Conservation (phyloP, 2,888 invertebrate species). For the Caenorhabditis sp. region DNA sequence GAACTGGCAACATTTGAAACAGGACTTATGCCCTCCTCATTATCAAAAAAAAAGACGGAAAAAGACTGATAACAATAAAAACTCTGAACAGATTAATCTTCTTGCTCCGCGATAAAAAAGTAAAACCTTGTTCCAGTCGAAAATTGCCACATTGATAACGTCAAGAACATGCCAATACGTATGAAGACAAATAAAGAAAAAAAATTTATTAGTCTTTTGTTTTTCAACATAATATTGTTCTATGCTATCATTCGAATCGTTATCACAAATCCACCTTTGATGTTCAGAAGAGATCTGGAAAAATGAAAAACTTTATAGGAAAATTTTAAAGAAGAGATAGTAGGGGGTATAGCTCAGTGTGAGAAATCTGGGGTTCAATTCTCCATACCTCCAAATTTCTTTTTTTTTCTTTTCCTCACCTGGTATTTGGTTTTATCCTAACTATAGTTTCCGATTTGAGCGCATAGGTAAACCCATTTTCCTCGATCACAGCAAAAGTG, state of each 20-base stretch:
- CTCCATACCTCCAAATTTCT: background rate
- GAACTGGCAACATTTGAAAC: too few species aligned
- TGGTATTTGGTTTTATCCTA: conserved; percentile 40
- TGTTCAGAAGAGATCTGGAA: conserved; percentile 39
- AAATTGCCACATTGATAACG: background rate
- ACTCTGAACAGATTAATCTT: background rate
- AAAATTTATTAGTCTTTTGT: background rate
- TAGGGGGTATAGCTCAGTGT: background rate
- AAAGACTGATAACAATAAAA: background rate
- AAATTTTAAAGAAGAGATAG: too few species aligned
- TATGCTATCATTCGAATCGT: conserved; percentile 41
- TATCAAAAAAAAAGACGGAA: too few species aligned
- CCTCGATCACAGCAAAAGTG: conserved; percentile 42
- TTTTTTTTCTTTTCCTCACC: conserved; percentile 15
- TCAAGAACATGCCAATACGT: background rate
- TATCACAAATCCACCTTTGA: conserved; percentile 47
- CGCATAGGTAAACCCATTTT: conserved; percentile 38
- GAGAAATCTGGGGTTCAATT: too few species aligned
- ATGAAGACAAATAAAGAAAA: background rate
- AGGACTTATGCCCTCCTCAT: too few species aligned
- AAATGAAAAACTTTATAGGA: too few species aligned
- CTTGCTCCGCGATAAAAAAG: background rate
- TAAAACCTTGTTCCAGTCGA: background rate
- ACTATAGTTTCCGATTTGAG: conserved; percentile 44
- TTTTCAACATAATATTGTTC: background rate